Evolutionary conservation across 2,113 vertebrate genomes (phyloP).

Genomic region (Neolamprologus variostigma): DNA sequence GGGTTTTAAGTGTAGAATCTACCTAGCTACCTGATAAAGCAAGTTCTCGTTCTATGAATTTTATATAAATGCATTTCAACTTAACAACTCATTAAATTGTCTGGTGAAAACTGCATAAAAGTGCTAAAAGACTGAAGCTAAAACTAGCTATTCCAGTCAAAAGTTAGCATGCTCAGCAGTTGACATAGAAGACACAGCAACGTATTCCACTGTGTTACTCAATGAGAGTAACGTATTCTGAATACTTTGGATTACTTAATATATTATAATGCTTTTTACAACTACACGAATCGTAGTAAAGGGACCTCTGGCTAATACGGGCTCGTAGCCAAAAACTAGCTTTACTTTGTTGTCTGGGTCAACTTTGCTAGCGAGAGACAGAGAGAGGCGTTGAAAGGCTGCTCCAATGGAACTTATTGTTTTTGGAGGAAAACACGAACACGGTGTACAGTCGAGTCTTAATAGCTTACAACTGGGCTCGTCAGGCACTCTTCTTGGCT

Average conservation of each 20-base stretch:
- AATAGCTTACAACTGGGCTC: not conserved
- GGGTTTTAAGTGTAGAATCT: not conserved
- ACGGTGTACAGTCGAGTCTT: accelerated
- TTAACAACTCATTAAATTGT: not conserved
- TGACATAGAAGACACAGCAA: not conserved
- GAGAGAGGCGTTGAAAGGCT: accelerated
- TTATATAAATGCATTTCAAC: not conserved
- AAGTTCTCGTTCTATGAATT: not conserved
- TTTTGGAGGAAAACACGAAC: not conserved
- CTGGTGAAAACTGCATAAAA: not conserved
- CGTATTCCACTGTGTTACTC: accelerated
- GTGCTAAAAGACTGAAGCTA: not conserved
- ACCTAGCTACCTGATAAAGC: not conserved
- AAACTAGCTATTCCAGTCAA: not conserved
- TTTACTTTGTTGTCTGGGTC: not conserved
- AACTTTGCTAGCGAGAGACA: not conserved
- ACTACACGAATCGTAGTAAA: not conserved
- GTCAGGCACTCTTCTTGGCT: accelerated
- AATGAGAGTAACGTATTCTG: not conserved
- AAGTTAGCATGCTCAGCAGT: not conserved
- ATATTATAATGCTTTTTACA: accelerated
- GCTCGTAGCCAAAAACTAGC: accelerated
- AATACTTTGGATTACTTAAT: not conserved
- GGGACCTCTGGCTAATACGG: not conserved
- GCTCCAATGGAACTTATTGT: accelerated